Percentiles rank a stretch among this genome's conserved stretches.
phyloP scores from a whole-genome alignment of 2,113 vertebrate species.

The Colius striatus region DNA sequence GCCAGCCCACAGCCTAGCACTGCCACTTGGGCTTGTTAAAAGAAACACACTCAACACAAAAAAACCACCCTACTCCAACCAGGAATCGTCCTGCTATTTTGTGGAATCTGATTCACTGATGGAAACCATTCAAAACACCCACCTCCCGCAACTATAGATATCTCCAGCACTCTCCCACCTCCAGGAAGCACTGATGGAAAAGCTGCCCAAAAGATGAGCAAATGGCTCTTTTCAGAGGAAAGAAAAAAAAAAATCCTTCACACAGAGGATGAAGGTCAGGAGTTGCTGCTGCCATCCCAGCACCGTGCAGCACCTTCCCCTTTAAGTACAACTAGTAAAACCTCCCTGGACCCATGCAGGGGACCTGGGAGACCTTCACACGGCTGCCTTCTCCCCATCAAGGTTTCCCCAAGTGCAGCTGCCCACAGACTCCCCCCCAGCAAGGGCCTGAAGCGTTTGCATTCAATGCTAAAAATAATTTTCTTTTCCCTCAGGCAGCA shows the following conservation, averaged over 20 bases:
- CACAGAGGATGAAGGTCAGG: not conserved
- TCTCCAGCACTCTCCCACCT: slow-evolving; percentile 38
- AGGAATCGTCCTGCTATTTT: not conserved
- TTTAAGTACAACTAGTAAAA: accelerated
- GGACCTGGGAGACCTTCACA: not conserved
- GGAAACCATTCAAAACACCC: slow-evolving; percentile 61
- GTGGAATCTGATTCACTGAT: slow-evolving; percentile 52
- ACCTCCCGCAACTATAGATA: slow-evolving; percentile 18
- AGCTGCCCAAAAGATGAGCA: slow-evolving; percentile 43
- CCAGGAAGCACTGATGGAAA: slow-evolving; percentile 48
- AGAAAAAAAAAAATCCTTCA: not conserved
- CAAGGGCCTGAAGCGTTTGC: not conserved
- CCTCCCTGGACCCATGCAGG: accelerated
- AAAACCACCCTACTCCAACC: not conserved
- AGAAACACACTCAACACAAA: not conserved
- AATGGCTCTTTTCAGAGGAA: not conserved
- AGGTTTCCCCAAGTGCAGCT: not conserved
- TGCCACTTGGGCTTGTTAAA: not conserved
- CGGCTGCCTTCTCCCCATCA: not conserved
- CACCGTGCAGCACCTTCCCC: accelerated
- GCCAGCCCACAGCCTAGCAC: not conserved
- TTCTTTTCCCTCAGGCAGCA: slow-evolving; percentile 29
- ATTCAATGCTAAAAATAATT: slow-evolving; percentile 31
- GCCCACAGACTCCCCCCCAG: not conserved
- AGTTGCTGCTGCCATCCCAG: not conserved